Conservation (phyloP, 1,140 invertebrate genomes). For the Bombus pascuorum region DNA sequence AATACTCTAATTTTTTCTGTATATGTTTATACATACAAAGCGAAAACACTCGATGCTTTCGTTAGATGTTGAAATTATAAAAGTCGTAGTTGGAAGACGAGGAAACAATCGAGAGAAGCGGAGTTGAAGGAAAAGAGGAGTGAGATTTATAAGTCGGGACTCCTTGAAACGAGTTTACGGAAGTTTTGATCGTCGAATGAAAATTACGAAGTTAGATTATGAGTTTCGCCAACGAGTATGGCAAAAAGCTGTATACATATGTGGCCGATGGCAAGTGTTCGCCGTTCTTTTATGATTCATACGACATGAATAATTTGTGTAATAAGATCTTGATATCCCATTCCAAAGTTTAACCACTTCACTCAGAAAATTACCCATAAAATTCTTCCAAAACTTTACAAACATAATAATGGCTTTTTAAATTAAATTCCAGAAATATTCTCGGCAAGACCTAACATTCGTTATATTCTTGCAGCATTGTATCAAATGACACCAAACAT, state of each 20-base stretch:
- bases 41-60: not conserved
- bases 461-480: too few species aligned
- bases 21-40: not conserved
- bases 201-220: conserved; percentile 34
- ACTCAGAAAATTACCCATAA: not conserved
- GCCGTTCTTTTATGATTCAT: not conserved
- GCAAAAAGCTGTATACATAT: not conserved
- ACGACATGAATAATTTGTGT: not conserved
- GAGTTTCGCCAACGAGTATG: not conserved
- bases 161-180: conserved; percentile 21
- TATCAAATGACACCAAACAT: too few species aligned
- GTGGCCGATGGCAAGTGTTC: not conserved
- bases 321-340: not conserved
- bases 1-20: too few species aligned
- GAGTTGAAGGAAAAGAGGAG: not conserved
- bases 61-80: conserved; percentile 13
- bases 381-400: not conserved
- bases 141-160: conserved; percentile 31
- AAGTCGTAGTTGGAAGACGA: not conserved
- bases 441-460: too few species aligned
- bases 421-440: not conserved
- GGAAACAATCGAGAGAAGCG: conserved; percentile 10
- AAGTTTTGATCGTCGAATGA: conserved; percentile 26
- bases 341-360: not conserved
- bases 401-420: not conserved